These are phyloP conservation scores for Nannospalax galili DNA, from an alignment of 2,113 vertebrate genomes.

Conservation along the genomic window DNA sequence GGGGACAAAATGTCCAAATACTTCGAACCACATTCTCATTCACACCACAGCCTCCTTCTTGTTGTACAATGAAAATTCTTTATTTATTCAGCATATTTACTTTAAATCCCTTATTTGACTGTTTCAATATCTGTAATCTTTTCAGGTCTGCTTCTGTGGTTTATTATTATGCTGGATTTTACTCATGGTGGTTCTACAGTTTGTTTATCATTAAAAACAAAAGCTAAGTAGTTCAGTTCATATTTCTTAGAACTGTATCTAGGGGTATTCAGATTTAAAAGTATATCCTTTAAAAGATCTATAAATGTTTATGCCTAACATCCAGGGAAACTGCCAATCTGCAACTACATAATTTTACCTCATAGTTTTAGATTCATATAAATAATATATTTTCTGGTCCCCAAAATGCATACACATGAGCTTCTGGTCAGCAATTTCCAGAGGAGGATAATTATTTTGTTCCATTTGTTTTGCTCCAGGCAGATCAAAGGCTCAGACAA, in stretches of 20 bases:
- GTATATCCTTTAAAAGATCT: neutral
- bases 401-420: neutral
- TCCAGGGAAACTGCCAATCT: neutral
- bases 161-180: neutral
- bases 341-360: neutral
- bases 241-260: conserved; percentile 15
- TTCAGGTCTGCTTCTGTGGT: neutral
- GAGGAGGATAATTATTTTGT: neutral
- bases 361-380: neutral
- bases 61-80: neutral
- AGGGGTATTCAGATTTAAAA: neutral
- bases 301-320: neutral
- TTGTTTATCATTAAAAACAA: neutral
- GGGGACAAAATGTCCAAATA: no score
- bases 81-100: neutral
- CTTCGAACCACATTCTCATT: no score
- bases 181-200: neutral
- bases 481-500: neutral
- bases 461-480: neutral
- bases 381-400: neutral
- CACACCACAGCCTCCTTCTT: neutral
- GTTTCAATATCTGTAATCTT: neutral
- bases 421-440: conserved; percentile 14
- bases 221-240: neutral
- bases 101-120: conserved; percentile 22